These are phyloP conservation scores for Nibea albiflora DNA, from an alignment of 2,113 vertebrate species.

Conservation along the genomic window DNA sequence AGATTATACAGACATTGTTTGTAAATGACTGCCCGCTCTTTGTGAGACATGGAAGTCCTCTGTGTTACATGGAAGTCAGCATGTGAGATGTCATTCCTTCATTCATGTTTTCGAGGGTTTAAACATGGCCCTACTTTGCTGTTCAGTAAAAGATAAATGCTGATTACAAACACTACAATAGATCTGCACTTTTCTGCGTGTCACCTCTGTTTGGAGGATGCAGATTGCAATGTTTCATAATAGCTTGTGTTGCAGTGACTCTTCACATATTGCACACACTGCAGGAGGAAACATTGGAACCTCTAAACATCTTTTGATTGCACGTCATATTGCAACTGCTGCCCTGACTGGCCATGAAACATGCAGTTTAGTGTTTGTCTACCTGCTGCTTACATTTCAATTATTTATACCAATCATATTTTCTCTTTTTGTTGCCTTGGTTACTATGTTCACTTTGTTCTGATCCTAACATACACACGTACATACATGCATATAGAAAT, in stretches of 20 bases:
- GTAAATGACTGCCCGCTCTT: no score
- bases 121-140: background rate
- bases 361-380: background rate
- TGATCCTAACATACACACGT: background rate
- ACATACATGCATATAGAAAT: background rate
- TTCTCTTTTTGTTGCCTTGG: constrained; percentile 25
- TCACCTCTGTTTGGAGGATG: background rate
- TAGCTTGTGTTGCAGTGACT: no score
- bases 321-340: background rate
- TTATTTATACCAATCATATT: background rate
- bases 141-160: background rate
- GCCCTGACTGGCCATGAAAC: background rate
- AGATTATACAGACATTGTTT: no score
- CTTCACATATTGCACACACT: background rate
- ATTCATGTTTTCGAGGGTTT: no score
- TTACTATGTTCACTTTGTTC: constrained; percentile 1
- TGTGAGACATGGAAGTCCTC: no score
- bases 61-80: no score
- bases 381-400: constrained; percentile 11
- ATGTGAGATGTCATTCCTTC: no score
- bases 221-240: background rate
- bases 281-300: background rate
- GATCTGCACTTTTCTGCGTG: no score
- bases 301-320: no score
- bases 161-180: no score